These are phyloP conservation scores for Misgurnus mizolepis DNA, from an alignment of 2,113 vertebrate species.

Conservation along the genomic window DNA sequence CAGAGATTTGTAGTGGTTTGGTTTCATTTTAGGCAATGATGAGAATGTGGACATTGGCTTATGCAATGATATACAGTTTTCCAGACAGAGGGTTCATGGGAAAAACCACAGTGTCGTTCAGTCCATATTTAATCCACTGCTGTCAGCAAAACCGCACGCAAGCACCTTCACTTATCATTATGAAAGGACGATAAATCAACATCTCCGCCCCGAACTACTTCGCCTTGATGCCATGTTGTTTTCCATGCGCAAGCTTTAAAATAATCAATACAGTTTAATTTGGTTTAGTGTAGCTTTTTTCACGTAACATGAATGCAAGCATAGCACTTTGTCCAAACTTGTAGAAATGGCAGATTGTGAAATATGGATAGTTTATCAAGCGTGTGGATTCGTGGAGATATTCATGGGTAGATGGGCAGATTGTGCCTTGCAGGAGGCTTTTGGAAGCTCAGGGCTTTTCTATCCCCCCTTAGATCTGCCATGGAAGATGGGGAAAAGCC, in stretches of 20 bases:
- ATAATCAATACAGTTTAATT: conserved; percentile 66
- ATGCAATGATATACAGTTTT: conserved; percentile 19
- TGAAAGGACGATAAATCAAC: conserved; percentile 56
- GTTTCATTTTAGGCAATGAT: background rate
- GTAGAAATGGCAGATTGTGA: conserved; percentile 37
- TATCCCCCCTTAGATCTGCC: conserved; percentile 11
- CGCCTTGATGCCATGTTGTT: conserved; percentile 43
- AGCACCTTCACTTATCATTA: conserved; percentile 46
- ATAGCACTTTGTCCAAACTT: conserved; percentile 28
- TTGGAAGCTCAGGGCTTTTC: conserved; percentile 7
- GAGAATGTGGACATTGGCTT: conserved; percentile 33
- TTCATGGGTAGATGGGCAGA: conserved; percentile 13
- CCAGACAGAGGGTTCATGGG: background rate
- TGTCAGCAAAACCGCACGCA: conserved; percentile 47
- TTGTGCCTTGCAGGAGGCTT: conserved; percentile 23
- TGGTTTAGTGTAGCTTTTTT: conserved; percentile 50
- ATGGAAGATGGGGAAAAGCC: conserved; percentile 16
- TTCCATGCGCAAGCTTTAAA: conserved; percentile 58
- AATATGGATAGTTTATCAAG: background rate
- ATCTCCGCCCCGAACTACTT: conserved; percentile 43
- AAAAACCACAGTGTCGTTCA: background rate
- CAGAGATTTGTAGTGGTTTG: background rate
- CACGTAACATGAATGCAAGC: conserved; percentile 20
- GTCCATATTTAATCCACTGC: conserved; percentile 36
- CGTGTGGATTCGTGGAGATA: background rate